Evolutionary conservation across 2,888 invertebrate species (phyloP), one percentile per base, ranked within the genome.

Genomic region (Stenodera caucasica): DNA sequence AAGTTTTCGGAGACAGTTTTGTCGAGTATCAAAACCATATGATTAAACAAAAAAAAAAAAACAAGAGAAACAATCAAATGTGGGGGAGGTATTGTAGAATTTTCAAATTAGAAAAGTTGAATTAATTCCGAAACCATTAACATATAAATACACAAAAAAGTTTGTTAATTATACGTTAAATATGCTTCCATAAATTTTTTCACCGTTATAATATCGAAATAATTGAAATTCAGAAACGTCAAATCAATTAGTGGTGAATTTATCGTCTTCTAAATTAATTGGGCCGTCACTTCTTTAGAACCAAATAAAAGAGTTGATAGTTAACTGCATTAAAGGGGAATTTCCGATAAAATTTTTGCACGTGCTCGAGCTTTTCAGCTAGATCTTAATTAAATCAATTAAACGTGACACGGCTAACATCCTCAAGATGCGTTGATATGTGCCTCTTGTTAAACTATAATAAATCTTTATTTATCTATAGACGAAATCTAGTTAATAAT

Each of bases 351-450:
- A 58, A 50, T 61, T 61, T n/a, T 58, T 55, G 58, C 57, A 61
- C 61, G 57, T 63, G 63, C 53, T 37, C 15, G 35, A 51, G 56
- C 40, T 62, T 59, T 45, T 49, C 50, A 58, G 56, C 53, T 60
- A 52, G 52, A 54, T 58, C 58, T 57, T 63, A 60, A 63, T 63
- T 63, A 55, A 63, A 63, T 63, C 63, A 63, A 63, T 63, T 63
- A 63, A 57, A 63, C 60, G 51, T 57, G 60, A 52, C 53, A 53
- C 57, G 40, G 57, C 52, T 55, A 57, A 50, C 63, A 63, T 50
- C 52, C 32, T 45, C 33, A 59, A 63, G 60, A 56, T 63, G 59
- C 53, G 53, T 35, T 62, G 53, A 59, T 60, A 57, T 63, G 57
- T 60, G 49, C 51, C 30, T 54, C 60, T 57, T 14, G 40, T 49